Evolutionary conservation across 2,888 invertebrate species (phyloP).

Genomic region (Mythimna impura): DNA sequence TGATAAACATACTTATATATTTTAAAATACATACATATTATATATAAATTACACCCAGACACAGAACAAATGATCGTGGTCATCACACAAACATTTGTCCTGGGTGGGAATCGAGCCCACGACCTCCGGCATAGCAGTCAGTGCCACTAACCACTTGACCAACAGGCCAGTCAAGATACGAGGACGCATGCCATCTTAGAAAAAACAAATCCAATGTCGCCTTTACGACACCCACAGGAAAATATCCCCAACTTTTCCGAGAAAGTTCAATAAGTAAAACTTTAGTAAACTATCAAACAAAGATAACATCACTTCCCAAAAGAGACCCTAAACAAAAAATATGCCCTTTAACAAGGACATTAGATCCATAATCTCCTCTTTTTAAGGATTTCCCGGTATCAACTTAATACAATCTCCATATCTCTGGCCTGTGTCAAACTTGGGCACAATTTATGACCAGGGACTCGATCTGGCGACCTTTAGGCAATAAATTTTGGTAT

Average conservation of each 20-base stretch:
- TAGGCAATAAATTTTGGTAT: slow-evolving; percentile 54
- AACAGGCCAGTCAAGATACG: too few species aligned
- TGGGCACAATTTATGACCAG: slow-evolving; percentile 54
- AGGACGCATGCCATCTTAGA: not conserved
- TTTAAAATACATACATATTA: too few species aligned
- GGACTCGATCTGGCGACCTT: slow-evolving; percentile 53
- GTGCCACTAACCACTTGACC: too few species aligned
- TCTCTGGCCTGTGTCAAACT: slow-evolving; percentile 48
- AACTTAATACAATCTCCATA: slow-evolving; percentile 53
- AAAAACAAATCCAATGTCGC: too few species aligned
- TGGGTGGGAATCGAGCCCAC: too few species aligned
- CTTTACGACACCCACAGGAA: not conserved
- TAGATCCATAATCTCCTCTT: slow-evolving; percentile 28
- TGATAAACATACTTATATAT: too few species aligned
- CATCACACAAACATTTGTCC: too few species aligned
- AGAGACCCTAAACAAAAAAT: slow-evolving; percentile 12
- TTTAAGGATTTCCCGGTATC: slow-evolving; percentile 45
- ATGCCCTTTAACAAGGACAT: not conserved
- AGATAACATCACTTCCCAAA: not conserved
- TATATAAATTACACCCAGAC: too few species aligned
- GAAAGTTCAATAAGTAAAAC: not conserved
- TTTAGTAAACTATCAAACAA: slow-evolving; percentile 1
- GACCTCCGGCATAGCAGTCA: too few species aligned
- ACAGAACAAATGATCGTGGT: too few species aligned
- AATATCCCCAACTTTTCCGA: not conserved